Evolutionary conservation across 2,888 invertebrate genomes (phyloP).

Genomic region (Sinelater perroti): DNA sequence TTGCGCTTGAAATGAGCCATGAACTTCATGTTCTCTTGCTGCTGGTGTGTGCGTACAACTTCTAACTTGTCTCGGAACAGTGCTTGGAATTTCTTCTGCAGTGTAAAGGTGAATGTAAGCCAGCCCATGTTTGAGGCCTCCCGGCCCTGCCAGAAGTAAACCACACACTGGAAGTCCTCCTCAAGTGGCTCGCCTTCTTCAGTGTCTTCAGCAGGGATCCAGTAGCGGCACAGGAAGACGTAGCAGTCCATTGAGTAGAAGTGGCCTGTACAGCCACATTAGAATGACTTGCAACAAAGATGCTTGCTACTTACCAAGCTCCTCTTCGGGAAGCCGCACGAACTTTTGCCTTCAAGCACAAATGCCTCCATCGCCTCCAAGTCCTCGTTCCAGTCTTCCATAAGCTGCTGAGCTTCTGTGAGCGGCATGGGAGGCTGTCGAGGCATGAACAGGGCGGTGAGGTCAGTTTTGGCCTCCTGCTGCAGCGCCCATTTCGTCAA

Average conservation of each 20-base stretch:
- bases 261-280: too few species aligned
- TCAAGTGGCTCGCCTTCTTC: constrained; percentile 64
- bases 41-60: constrained; percentile 95
- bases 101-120: constrained; percentile 97
- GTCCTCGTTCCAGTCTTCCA: constrained; percentile 98
- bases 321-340: constrained; percentile 94
- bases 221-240: constrained; percentile 96
- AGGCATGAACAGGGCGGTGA: constrained; percentile 95
- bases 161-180: constrained; percentile 87
- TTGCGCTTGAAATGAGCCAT: constrained; percentile 96
- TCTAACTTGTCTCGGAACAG: constrained; percentile 91
- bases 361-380: constrained; percentile 97
- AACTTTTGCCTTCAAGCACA: constrained; percentile 97
- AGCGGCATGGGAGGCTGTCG: constrained; percentile 88
- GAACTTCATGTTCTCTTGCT: constrained; percentile 98
- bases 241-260: constrained; percentile 97
- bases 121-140: constrained; percentile 99
- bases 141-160: constrained; percentile 99
- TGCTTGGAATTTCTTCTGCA: constrained; percentile 90
- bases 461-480: constrained; percentile 92
- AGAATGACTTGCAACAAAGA: not conserved
- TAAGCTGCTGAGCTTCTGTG: constrained; percentile 85
- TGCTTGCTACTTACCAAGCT: constrained; percentile 70
- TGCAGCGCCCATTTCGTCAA: constrained; percentile 89
- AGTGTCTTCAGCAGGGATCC: constrained; percentile 73